Base-by-base conservation (phyloP, 2,113 vertebrate genomes). In the Egretta garzetta region DNA sequence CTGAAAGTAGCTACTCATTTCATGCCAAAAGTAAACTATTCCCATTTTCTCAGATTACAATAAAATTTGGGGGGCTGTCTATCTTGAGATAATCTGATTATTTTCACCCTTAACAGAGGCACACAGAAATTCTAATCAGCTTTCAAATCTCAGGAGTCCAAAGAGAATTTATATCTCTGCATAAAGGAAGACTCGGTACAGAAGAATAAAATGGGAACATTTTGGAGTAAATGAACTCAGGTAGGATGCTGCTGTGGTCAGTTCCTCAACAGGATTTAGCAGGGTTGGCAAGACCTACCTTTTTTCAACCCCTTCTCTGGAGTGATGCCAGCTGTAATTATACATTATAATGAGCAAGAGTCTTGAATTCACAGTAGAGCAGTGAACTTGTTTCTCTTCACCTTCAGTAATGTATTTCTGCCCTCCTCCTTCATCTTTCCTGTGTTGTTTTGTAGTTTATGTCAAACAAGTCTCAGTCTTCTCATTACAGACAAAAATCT, bases 401-500 rank as follows among this genome's bases (percentile, higher is more conserved):
- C 91, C 88, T 87, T 82, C 93, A 47, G 81, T 93, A 88, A 93
- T 73, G 59, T 82, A 90, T 93, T 95, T 96, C 93, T 94, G 93
- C 87, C 94, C 90, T 96, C 74, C 58, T 79, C 23, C 85, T 93
- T 95, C 58, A 71, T 97, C 84, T 76, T 91, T 63, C 50, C 75
- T 71, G 37, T 24, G 86, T 67, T 92, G 72, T 91, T 95, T 75
- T 94, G 84, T 58, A 90, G 70, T 82, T 97, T 93, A 8, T 83
- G 81, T 95, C 95, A 96, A 96, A 56, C 85, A 80, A 96, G 82
- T 23, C 82, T 94, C 87, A 88, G 93, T 94, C 94, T 96, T 90
- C 95, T 96, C 85, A 88, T 96, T 95, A 97, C 66, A 96, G 91
- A 90, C 50, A 95, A 92, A 92, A 96, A 85, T 80, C 92, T 86